Percentiles rank a stretch among this genome's conserved stretches.
phyloP scores from a whole-genome alignment of 2,888 invertebrate species.

The Ypsolopha sequella region DNA sequence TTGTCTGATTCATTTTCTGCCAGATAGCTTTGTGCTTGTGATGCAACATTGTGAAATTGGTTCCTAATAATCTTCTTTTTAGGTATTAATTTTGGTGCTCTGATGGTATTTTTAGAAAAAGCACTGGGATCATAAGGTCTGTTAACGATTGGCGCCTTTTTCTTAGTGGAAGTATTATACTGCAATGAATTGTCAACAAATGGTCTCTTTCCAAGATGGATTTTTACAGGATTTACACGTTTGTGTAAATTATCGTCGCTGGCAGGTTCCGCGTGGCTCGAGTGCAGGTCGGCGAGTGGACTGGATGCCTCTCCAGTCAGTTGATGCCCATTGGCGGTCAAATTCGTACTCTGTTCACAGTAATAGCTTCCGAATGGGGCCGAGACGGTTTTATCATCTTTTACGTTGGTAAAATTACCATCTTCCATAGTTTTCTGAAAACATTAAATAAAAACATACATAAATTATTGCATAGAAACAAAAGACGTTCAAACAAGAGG shows the following conservation, averaged over 20 bases:
- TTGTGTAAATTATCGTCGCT: conserved; percentile 46
- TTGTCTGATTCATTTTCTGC: conserved; percentile 50
- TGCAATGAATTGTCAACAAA: conserved; percentile 56
- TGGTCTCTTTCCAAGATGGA: conserved; percentile 61
- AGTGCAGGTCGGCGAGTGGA: conserved; percentile 25
- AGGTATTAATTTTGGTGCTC: conserved; percentile 53
- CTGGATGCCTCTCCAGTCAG: conserved; percentile 31
- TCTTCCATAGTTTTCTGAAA: conserved; percentile 71
- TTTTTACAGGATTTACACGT: conserved; percentile 57
- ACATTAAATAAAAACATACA: conserved; percentile 43
- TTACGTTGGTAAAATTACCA: conserved; percentile 58
- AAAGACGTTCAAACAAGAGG: conserved; percentile 61
- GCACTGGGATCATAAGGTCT: conserved; percentile 41
- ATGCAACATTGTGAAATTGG: conserved; percentile 46
- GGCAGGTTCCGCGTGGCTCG: conserved; percentile 28
- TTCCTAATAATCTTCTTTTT: conserved; percentile 35
- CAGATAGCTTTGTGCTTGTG: conserved; percentile 27
- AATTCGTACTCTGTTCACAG: conserved; percentile 44
- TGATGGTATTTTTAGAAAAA: conserved; percentile 20
- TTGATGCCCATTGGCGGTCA: conserved; percentile 50
- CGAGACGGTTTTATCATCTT: conserved; percentile 51
- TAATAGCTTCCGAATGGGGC: conserved; percentile 43
- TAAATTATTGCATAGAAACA: conserved; percentile 51
- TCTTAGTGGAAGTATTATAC: conserved; percentile 42
- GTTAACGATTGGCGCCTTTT: conserved; percentile 37